Evolutionary conservation across 2,888 invertebrate species (phyloP).

Genomic region (Celastrina argiolus): DNA sequence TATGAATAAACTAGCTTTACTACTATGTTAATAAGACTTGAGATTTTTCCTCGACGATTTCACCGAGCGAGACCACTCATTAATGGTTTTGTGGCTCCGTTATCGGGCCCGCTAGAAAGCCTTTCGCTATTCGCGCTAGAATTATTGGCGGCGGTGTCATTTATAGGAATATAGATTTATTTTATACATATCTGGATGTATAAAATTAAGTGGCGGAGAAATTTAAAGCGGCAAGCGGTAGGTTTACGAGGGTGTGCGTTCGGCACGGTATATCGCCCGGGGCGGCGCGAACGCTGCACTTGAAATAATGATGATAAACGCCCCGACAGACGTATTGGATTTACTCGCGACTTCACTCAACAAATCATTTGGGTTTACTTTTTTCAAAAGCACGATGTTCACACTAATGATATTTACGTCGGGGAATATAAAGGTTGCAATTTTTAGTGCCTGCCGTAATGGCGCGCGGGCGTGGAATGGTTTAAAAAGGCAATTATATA

Average conservation of each 20-base stretch:
- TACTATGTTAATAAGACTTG: slow-evolving; percentile 70
- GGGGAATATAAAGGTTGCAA: slow-evolving; percentile 1
- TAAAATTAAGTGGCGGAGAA: neutral
- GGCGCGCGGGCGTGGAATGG: slow-evolving; percentile 3
- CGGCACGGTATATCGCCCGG: slow-evolving; percentile 29
- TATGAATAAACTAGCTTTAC: slow-evolving; percentile 74
- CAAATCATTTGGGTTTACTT: slow-evolving; percentile 22
- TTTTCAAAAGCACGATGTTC: neutral
- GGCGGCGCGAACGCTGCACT: slow-evolving; percentile 33
- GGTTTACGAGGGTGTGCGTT: slow-evolving; percentile 33
- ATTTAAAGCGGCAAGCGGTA: slow-evolving; percentile 20
- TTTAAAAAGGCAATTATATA: slow-evolving; percentile 3
- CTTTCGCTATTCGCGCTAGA: slow-evolving; percentile 39
- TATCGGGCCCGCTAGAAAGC: slow-evolving; percentile 62
- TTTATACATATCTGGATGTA: neutral
- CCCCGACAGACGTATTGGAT: slow-evolving; percentile 32
- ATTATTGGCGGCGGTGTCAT: slow-evolving; percentile 6
- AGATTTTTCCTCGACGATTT: slow-evolving; percentile 73
- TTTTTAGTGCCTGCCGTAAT: slow-evolving; percentile 23
- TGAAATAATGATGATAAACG: slow-evolving; percentile 38
- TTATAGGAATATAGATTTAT: neutral
- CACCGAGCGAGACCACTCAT: slow-evolving; percentile 63
- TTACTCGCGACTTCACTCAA: slow-evolving; percentile 27
- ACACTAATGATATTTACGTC: slow-evolving; percentile 15
- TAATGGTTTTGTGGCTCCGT: slow-evolving; percentile 66